Evolutionary conservation across 2,797 vertebrate genomes (phyloP).

Genomic region (Notoglanidium macrostoma): DNA sequence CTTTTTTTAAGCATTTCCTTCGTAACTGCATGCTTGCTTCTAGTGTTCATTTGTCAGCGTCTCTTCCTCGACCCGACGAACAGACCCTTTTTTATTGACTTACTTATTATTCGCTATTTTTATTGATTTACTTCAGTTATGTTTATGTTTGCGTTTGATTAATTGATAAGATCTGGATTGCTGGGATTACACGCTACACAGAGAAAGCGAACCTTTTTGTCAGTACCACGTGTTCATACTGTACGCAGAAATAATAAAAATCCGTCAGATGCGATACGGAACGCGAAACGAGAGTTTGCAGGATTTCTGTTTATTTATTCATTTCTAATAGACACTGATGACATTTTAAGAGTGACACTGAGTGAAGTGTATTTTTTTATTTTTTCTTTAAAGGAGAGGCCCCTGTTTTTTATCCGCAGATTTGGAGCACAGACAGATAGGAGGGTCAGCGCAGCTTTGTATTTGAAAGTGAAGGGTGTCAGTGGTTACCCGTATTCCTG

Average conservation of each 20-base stretch:
- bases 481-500: slow-evolving; percentile 47
- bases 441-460: slow-evolving; percentile 41
- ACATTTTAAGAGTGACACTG: slow-evolving; percentile 25
- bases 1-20: not conserved
- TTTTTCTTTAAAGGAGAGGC: not conserved
- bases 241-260: not conserved
- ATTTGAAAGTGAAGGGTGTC: slow-evolving; percentile 24
- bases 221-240: too few relatives aligned
- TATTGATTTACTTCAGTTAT: not conserved
- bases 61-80: not conserved
- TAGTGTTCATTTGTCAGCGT: not conserved
- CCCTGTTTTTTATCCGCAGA: not conserved
- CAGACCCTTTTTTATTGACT: not conserved
- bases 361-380: not conserved
- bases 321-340: slow-evolving; percentile 16
- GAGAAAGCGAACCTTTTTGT: not conserved
- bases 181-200: not conserved
- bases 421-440: slow-evolving; percentile 10
- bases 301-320: slow-evolving; percentile 6
- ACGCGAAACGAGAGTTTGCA: not conserved
- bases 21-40: not conserved
- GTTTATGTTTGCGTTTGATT: not conserved
- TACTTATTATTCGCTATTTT: not conserved
- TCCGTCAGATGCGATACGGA: not conserved
- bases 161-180: not conserved